Base-by-base conservation (phyloP, 2,113 vertebrate genomes). In the Caranx melampygus region DNA sequence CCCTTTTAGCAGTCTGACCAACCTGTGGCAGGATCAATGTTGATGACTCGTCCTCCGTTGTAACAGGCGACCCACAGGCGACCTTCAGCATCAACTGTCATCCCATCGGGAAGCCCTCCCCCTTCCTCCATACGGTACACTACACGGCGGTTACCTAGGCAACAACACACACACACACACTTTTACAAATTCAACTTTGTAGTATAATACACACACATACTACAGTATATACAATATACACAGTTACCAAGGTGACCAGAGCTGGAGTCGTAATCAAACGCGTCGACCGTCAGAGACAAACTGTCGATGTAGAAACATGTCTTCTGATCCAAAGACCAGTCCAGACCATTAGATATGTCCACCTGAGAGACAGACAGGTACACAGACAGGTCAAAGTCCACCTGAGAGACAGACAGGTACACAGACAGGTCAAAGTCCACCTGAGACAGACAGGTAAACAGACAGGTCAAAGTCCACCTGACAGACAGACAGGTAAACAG, bases 41-140 rank as follows among this genome's bases (percentile, higher is more conserved):
- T 94, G 77, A 99, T 92, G 72, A 99, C 96, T 84, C 96, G 92
- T 68, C 97, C 98, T 90, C 95, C 97, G 20, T 94, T 90, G 18
- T 95, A 99, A 88, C 97, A 98, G 59, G 97, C 95, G n/a, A 99
- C 95, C 98, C 98, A 99, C 34, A 99, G 96, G 77, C 93, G 96
- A 42, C 97, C 97, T 37, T 96, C 95, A 4, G 62, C 67, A 68
- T 99, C 98, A 11, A 97, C 92, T 16, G 97, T 97, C 96, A 98
- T 96, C 37, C 98, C 98, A 58, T 99, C 97, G 62, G 97, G 97
- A 78, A 98, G 92, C 33, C 94, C 95, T 49, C 98, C 97, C 64
- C 96, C 97, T 71, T 96, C 79, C 82, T 89, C 84, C 85, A 94
- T 54, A 5, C 16, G 81, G 60, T 94, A 95, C 40, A 95, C 84